These are phyloP conservation scores for Ethmia dodecea DNA, from an alignment of 2,888 invertebrate genomes.

Conservation along the genomic window DNA sequence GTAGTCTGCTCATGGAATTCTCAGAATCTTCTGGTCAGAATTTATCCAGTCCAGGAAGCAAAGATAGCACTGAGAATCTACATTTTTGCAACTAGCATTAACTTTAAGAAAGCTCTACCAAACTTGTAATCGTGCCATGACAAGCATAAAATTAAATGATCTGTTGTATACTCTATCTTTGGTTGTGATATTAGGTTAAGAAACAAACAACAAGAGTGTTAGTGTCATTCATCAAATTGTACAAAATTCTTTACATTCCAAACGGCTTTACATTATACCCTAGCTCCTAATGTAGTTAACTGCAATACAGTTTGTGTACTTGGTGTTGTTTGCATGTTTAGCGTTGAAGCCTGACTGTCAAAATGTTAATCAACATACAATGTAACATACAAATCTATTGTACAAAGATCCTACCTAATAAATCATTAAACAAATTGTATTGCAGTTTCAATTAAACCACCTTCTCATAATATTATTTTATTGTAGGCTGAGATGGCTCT, in stretches of 20 bases:
- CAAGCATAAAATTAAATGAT: conserved; percentile 17
- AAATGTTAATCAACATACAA: conserved; percentile 38
- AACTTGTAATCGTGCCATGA: conserved; percentile 31
- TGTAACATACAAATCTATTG: conserved; percentile 38
- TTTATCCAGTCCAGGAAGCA: conserved; percentile 58
- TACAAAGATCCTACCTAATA: conserved; percentile 58
- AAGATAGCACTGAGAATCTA: conserved; percentile 50
- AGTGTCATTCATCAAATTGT: conserved; percentile 11
- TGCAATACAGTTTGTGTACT: conserved; percentile 70
- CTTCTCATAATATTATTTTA: conserved; percentile 35
- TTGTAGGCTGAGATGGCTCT: conserved; percentile 96
- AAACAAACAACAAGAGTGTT: conserved; percentile 13
- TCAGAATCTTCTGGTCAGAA: conserved; percentile 60
- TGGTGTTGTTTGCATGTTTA: conserved; percentile 43
- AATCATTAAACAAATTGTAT: conserved; percentile 70
- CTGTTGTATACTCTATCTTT: conserved; percentile 44
- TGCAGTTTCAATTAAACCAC: conserved; percentile 70
- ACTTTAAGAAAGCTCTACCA: no score
- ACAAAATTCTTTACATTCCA: conserved; percentile 13
- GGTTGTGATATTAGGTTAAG: conserved; percentile 65
- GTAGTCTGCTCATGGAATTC: conserved; percentile 60
- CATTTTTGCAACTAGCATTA: conserved; percentile 45
- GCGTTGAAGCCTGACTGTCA: conserved; percentile 49
- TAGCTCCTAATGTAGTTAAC: conserved; percentile 27
- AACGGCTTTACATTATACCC: conserved; percentile 10